Conservation (phyloP, 2,797 vertebrate genomes). For the Sternotherus odoratus region DNA sequence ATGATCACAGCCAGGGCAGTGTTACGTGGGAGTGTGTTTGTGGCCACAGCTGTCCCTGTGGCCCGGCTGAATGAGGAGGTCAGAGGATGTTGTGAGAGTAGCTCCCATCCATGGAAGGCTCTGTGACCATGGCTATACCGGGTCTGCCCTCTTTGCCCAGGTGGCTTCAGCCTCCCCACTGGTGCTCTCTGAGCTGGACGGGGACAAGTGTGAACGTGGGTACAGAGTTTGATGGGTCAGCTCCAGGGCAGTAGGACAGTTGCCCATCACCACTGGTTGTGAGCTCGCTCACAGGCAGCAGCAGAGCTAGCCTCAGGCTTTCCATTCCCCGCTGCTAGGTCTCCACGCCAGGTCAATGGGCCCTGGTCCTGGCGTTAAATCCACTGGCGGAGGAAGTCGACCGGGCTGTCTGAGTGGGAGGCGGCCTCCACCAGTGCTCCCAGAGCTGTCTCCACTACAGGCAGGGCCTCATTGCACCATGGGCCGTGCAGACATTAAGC, state of each 20-base stretch:
- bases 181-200: background rate
- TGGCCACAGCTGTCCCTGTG: background rate
- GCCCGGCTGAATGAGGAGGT: background rate
- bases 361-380: background rate
- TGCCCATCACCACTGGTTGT: background rate
- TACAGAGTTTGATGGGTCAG: background rate
- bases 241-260: background rate
- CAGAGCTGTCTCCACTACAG: background rate
- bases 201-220: background rate
- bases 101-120: background rate
- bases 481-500: background rate
- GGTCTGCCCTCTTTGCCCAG: background rate
- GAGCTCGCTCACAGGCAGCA: background rate
- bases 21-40: background rate
- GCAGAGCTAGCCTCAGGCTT: background rate
- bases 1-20: background rate
- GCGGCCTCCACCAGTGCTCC: background rate
- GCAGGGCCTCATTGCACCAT: background rate
- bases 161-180: background rate
- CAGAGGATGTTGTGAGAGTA: background rate
- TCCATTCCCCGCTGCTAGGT: background rate
- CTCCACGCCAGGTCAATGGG: background rate
- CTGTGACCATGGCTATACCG: too few species aligned
- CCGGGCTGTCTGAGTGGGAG: background rate
- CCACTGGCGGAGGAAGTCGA: background rate